Conservation (phyloP, 2,888 invertebrate genomes). For the Lagria hirta region DNA sequence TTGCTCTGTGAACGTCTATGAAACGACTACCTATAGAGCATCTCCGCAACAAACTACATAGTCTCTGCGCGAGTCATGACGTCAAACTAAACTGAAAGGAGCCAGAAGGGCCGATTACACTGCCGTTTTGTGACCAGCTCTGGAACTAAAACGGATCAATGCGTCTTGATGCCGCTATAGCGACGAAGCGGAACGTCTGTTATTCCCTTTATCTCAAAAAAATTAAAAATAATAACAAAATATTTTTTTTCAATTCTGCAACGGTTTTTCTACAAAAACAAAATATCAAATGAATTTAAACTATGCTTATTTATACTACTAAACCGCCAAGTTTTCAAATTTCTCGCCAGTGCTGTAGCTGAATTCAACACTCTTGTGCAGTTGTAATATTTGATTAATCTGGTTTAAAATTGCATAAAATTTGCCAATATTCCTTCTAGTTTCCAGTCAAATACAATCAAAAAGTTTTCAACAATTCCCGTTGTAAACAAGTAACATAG, state of each 20-base stretch:
- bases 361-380: constrained; percentile 1
- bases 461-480: background rate
- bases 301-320: too few relatives aligned
- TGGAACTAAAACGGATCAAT: constrained; percentile 42
- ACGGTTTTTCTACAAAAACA: too few relatives aligned
- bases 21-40: constrained; percentile 38
- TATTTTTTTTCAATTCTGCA: constrained; percentile 6
- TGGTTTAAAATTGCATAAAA: too few relatives aligned
- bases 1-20: constrained; percentile 27
- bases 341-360: too few relatives aligned
- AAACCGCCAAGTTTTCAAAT: too few relatives aligned
- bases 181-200: constrained; percentile 30
- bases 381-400: too few relatives aligned
- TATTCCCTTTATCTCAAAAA: too few relatives aligned
- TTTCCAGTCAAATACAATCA: background rate
- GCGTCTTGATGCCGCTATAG: constrained; percentile 33
- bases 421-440: too few relatives aligned
- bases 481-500: too few relatives aligned
- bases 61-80: constrained; percentile 48
- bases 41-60: constrained; percentile 38
- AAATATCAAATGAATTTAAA: too few relatives aligned
- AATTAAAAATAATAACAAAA: too few relatives aligned
- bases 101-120: constrained; percentile 22
- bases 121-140: constrained; percentile 28
- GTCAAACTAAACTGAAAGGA: constrained; percentile 48